These are phyloP conservation scores for Leuctra nigra DNA, from an alignment of 2,888 invertebrate genomes.

Conservation along the genomic window DNA sequence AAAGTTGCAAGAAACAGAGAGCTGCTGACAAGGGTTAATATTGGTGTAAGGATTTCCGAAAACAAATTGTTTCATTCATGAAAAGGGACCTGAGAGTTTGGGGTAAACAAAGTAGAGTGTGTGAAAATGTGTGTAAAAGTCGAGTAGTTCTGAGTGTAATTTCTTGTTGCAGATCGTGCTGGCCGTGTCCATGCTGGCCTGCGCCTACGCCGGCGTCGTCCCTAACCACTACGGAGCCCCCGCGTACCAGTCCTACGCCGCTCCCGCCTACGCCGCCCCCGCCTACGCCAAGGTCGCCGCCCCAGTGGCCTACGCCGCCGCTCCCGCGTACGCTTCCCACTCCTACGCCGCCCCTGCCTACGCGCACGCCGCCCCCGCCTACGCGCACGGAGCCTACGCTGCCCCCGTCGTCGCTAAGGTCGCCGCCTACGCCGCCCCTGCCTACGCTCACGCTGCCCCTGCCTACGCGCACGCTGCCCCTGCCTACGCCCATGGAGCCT, in stretches of 20 bases:
- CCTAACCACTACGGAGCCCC: slow-evolving; percentile 35
- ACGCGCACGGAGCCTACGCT: slow-evolving; percentile 32
- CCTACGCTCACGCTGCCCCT: slow-evolving; percentile 18
- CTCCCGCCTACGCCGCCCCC: slow-evolving; percentile 31
- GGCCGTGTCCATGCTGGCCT: slow-evolving; percentile 21
- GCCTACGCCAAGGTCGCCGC: slow-evolving; percentile 19
- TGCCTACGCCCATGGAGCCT: slow-evolving; percentile 30
- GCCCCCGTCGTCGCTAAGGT: slow-evolving; percentile 35
- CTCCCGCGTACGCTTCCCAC: slow-evolving; percentile 26
- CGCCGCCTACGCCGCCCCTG: slow-evolving; percentile 23
- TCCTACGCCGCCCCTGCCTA: slow-evolving; percentile 27
- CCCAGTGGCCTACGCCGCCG: slow-evolving; percentile 25
- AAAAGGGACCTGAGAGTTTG: too few species aligned
- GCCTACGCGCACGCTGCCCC: slow-evolving; percentile 27
- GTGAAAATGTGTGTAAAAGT: not conserved
- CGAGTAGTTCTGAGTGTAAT: not conserved
- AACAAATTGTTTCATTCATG: too few species aligned
- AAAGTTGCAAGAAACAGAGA: too few species aligned
- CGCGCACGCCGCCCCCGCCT: slow-evolving; percentile 29
- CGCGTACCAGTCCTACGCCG: slow-evolving; percentile 19
- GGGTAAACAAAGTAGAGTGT: not conserved
- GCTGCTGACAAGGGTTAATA: too few species aligned
- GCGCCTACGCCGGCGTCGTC: slow-evolving; percentile 21
- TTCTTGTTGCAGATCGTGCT: slow-evolving; percentile 23
- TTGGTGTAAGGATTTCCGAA: too few species aligned